These are phyloP conservation scores for Malurus melanocephalus DNA, from an alignment of 2,113 vertebrate species.

Conservation along the genomic window DNA sequence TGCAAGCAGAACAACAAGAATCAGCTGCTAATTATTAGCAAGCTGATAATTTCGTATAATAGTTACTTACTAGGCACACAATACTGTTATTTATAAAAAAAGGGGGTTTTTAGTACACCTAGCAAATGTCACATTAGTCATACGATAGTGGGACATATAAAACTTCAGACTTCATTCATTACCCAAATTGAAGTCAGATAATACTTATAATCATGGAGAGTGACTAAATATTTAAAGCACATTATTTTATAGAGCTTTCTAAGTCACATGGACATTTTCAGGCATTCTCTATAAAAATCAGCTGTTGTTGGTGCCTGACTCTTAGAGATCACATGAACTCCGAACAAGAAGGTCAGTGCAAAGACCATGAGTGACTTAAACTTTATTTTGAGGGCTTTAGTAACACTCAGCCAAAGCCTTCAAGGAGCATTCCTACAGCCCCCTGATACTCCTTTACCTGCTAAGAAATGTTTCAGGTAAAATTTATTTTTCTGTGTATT, in stretches of 20 bases:
- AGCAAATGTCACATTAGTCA: not conserved
- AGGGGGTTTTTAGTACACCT: not conserved
- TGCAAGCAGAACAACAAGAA: not conserved
- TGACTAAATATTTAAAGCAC: not conserved
- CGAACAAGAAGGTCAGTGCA: too few species aligned
- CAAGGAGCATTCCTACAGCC: not conserved
- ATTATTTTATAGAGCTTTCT: not conserved
- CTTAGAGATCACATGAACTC: not conserved
- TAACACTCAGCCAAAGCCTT: not conserved
- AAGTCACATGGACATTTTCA: not conserved
- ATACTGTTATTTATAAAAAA: not conserved
- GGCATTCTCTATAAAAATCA: not conserved
- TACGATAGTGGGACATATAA: not conserved
- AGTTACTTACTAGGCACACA: not conserved
- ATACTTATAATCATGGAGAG: not conserved
- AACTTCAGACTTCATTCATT: not conserved
- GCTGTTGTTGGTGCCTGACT: not conserved
- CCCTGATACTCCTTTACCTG: accelerated
- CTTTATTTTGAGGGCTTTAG: not conserved
- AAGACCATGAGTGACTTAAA: not conserved
- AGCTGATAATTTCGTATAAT: not conserved
- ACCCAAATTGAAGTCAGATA: not conserved
- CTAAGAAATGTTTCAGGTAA: not conserved
- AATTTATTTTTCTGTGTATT: not conserved
- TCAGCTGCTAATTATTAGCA: not conserved